phyloP scores from a whole-genome alignment of 1,140 invertebrate species.

The Antheraea pernyi region DNA sequence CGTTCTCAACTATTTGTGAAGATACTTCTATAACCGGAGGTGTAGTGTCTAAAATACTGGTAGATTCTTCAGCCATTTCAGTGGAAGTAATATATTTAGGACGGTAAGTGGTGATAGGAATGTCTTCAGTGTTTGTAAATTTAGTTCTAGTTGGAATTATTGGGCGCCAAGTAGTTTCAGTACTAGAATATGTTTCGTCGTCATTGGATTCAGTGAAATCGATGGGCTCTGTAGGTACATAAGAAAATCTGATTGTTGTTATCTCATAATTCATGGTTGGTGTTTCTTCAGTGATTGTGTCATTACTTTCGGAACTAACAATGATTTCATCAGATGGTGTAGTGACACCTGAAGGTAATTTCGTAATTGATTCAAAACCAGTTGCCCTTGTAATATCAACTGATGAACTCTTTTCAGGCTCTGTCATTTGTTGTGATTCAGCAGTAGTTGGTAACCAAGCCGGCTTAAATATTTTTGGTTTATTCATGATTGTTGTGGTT shows the following conservation, averaged over 20 bases:
- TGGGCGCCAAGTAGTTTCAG: conserved; percentile 45
- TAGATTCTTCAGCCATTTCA: conserved; percentile 44
- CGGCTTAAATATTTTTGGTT: conserved; percentile 27
- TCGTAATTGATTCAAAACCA: conserved; percentile 73
- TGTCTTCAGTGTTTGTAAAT: conserved; percentile 46
- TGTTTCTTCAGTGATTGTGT: conserved; percentile 32
- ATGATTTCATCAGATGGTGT: conserved; percentile 58
- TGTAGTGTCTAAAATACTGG: conserved; percentile 45
- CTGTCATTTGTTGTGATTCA: conserved; percentile 34
- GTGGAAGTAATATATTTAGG: conserved; percentile 57
- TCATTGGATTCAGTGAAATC: background rate
- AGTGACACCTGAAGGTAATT: conserved; percentile 60
- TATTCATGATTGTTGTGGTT: conserved; percentile 10
- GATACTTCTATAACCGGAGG: conserved; percentile 46
- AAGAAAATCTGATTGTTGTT: conserved; percentile 68
- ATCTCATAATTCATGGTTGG: conserved; percentile 62
- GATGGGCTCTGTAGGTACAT: conserved; percentile 46
- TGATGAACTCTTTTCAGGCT: conserved; percentile 49
- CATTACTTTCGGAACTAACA: conserved; percentile 39
- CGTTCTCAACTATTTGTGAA: conserved; percentile 43
- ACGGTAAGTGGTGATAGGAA: conserved; percentile 63
- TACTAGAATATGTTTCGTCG: conserved; percentile 35
- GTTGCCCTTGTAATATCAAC: conserved; percentile 56
- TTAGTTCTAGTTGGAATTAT: conserved; percentile 50
- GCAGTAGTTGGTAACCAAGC: conserved; percentile 47